Conservation (phyloP, 2,888 invertebrate genomes). For the Orthosia gothica region DNA sequence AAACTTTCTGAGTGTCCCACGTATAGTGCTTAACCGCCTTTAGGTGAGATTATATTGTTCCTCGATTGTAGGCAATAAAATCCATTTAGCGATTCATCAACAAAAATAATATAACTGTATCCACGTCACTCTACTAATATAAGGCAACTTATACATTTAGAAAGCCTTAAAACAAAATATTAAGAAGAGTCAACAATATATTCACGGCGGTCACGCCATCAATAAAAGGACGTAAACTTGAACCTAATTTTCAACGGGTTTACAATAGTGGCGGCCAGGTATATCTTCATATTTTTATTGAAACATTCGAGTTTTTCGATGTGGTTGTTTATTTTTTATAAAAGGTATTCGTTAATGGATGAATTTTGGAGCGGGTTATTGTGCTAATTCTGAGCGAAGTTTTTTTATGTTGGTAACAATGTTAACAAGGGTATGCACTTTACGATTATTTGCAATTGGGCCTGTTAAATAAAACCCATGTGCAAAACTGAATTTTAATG, state of each 20-base stretch:
- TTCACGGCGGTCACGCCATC: too few species aligned
- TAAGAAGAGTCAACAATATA: too few species aligned
- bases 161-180: neutral
- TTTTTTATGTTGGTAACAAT: constrained; percentile 13
- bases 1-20: too few species aligned
- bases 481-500: neutral
- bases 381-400: constrained; percentile 38
- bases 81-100: neutral
- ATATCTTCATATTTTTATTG: neutral
- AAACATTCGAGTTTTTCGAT: constrained; percentile 50
- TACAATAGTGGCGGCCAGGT: constrained; percentile 45
- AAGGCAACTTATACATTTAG: constrained; percentile 7
- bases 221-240: too few species aligned
- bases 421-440: constrained; percentile 41
- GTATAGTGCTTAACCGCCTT: too few species aligned
- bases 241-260: constrained; percentile 67
- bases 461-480: neutral
- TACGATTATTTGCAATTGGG: constrained; percentile 4
- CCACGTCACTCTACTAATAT: neutral
- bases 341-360: constrained; percentile 49
- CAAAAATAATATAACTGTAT: neutral
- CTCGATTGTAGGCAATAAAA: too few species aligned
- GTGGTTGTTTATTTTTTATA: constrained; percentile 13
- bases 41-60: too few species aligned
- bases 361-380: constrained; percentile 51